Base-by-base conservation (phyloP, 2,113 vertebrate genomes). In the Seriola quinqueradiata region DNA sequence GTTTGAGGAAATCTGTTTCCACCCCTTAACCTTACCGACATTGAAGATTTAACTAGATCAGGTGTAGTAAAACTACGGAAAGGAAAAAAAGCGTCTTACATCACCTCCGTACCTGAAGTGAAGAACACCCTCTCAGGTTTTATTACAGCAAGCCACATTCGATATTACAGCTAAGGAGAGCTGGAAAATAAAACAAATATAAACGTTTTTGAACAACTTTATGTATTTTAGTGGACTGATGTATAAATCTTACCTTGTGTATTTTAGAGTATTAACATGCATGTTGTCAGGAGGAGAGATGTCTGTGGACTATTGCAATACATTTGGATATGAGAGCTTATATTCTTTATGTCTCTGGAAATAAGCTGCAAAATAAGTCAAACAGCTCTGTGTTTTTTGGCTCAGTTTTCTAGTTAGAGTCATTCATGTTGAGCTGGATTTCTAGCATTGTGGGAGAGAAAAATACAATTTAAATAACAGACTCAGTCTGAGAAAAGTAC, bases 1-100 rank as follows among this genome's bases (percentile, higher is more conserved):
- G 54, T 46, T 57, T 25, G 48, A 11, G 11, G 28, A n/a, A 52
- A 40, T 66, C 8, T 2, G 52, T 72, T 84, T 83, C 77, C 75
- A 65, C 19, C 28, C 8, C 0, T 50, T 5, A 65, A 71, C 77
- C 70, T 81, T 64, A 77, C 50, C 77, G 28, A 28, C 28, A 70
- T 48, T 14, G 36, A n/a, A 38, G 32, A 13, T 34, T 5, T 25
- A 13, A 40, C 54, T 12, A 8, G 40, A 57, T 70, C 40, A 81
- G 64, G 69, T 82, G 58, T n/a, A 16, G 21, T 36, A 0, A 28
- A 1, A 12, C 13, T 40, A 8, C 19, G 69, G 44, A 11, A 8
- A 19, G 52, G n/a, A 9, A 48, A 48, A 16, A 48, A 48, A 48
- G 17, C 54, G n/a, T 55, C n/a, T 55, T 55, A 23, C 23, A 28